Percentiles rank a stretch among this genome's conserved stretches.
Evolutionary conservation across 2,888 invertebrate species (phyloP).

Genomic region (Agrochola lychnidis): DNA sequence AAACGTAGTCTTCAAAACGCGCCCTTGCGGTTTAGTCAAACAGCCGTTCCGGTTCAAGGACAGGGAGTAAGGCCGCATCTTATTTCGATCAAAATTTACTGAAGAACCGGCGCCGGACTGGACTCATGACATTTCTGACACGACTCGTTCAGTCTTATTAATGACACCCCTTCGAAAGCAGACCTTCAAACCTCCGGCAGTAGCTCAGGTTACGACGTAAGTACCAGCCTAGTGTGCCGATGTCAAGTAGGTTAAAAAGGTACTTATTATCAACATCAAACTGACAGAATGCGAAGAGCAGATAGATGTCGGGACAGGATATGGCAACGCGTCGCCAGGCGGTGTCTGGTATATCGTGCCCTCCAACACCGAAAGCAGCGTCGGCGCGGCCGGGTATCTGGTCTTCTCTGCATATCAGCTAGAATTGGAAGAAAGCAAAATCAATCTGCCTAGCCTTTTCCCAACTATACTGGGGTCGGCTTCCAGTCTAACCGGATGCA

Average conservation of each 20-base stretch:
- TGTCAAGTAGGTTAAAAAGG: neutral
- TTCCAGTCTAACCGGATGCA: too few relatives aligned
- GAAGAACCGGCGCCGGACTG: neutral
- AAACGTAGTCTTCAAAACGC: too few relatives aligned
- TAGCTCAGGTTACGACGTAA: neutral
- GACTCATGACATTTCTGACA: neutral
- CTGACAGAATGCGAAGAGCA: constrained; percentile 83
- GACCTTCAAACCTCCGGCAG: neutral
- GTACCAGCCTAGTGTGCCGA: neutral
- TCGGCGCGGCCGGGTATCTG: constrained; percentile 77
- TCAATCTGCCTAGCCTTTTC: too few relatives aligned
- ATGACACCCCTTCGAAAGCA: neutral
- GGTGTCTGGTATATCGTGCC: constrained; percentile 80
- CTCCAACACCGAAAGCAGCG: constrained; percentile 75
- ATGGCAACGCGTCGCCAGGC: constrained; percentile 81
- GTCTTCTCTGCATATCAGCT: constrained; percentile 85
- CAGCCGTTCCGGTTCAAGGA: neutral
- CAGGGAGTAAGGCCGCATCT: neutral
- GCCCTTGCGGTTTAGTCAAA: neutral
- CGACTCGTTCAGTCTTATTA: neutral
- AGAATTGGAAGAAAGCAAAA: constrained; percentile 31
- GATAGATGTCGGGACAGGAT: constrained; percentile 83
- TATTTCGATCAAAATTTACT: neutral
- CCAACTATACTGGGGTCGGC: too few relatives aligned
- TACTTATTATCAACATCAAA: constrained; percentile 22